Evolutionary conservation across 2,113 vertebrate species (phyloP), one percentile per base, ranked within the genome.

Genomic region (Jaculus jaculus): DNA sequence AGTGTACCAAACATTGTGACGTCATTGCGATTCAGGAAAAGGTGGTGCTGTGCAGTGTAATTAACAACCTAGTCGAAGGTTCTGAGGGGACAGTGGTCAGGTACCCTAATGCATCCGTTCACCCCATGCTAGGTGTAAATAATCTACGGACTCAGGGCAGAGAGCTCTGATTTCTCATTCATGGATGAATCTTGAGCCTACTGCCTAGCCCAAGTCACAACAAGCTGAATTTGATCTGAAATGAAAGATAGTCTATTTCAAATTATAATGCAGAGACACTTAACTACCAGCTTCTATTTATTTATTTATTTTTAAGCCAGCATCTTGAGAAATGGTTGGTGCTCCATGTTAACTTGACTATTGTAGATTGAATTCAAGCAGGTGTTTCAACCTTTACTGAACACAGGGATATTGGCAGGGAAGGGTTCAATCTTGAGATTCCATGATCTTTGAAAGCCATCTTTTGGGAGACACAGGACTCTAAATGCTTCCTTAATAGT

Each of bases 111-210:
- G 66, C 47, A 34, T 77, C 42, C 42, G 17, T 26, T 71, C 30
- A 51, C 18, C 7, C 15, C 7, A 6, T 79, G 18, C 63, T 92
- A 96, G 94, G 93, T 78, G 95, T 94, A 94, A 92, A 93, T 95
- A 92, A 90, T 73, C 93, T 95, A 68, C 87, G 94, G 86, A 92
- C 60, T n/a, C 63, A 5, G 28, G 95, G 95, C 78, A 87, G 95
- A 95, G 39, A 71, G 51, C 84, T 96, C 87, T 84, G 90, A 97
- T 93, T 79, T 93, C 84, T 89, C 90, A 58, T 95, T 93, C 92
- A 91, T 95, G 73, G 12, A 42, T 78, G 63, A 74, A 84, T 61
- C 84, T 97, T 94, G 84, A 65, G 68, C 32, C 65, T 66, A 92
- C 32, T 32, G 17, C 28, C 58, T 75, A 91, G 89, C 94, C 73